phyloP scores from a whole-genome alignment of 1,140 invertebrate genomes.

The Drosophila kurseongensis region DNA sequence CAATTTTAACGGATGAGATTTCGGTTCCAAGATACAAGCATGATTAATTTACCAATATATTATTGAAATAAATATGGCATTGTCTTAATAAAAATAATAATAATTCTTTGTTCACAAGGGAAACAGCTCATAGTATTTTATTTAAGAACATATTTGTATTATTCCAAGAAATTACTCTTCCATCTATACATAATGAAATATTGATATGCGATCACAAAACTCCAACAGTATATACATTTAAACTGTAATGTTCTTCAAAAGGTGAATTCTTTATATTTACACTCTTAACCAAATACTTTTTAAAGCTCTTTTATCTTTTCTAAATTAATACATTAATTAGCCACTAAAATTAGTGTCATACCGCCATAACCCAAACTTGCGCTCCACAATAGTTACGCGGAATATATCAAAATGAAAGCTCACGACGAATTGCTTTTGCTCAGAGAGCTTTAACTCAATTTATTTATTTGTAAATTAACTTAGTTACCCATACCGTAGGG shows the following conservation, averaged over 20 bases:
- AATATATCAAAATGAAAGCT: background rate
- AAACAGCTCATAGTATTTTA: no score
- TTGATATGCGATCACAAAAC: no score
- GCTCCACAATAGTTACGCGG: background rate
- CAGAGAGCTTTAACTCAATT: slow-evolving; percentile 34
- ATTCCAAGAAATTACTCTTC: no score
- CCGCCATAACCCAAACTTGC: background rate
- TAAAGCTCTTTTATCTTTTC: no score
- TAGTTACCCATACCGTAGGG: slow-evolving; percentile 79
- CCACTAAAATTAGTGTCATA: background rate
- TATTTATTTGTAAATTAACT: slow-evolving; percentile 20
- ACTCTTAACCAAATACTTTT: no score
- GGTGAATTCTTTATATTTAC: no score
- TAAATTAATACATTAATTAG: background rate
- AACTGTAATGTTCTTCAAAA: no score
- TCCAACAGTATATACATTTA: no score
- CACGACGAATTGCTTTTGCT: slow-evolving; percentile 14
- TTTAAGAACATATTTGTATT: no score
- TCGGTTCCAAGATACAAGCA: background rate
- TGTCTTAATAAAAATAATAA: no score
- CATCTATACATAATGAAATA: no score
- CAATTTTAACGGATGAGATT: background rate
- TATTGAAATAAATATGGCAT: background rate
- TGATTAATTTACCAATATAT: background rate
- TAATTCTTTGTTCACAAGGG: no score